Conservation (phyloP, 1,140 invertebrate species). For the Leptopilina boulardi region DNA sequence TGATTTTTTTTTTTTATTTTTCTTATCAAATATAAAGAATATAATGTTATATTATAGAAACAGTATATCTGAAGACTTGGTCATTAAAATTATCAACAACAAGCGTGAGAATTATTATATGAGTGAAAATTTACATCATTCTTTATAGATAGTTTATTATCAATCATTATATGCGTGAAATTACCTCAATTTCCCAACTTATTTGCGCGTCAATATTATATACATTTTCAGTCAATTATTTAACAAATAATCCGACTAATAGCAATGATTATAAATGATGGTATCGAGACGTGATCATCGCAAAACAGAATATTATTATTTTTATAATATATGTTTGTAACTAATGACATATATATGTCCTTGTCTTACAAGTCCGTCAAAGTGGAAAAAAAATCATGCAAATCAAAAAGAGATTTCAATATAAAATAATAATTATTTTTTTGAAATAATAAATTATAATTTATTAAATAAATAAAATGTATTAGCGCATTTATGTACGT, state of each 20-base stretch:
- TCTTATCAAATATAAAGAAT: background rate
- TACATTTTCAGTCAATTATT: background rate
- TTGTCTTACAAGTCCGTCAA: slow-evolving; percentile 5
- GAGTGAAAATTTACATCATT: slow-evolving; percentile 13
- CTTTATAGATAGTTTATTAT: background rate
- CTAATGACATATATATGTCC: background rate
- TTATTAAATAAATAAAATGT: too few relatives aligned
- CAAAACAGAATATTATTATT: too few relatives aligned
- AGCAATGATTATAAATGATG: background rate
- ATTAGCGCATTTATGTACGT: background rate
- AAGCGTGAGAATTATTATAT: slow-evolving; percentile 4
- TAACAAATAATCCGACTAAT: background rate
- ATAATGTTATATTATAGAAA: background rate
- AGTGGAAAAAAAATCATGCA: slow-evolving; percentile 16
- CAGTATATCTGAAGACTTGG: background rate
- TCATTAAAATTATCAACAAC: slow-evolving; percentile 26
- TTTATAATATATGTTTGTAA: too few relatives aligned
- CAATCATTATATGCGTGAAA: slow-evolving; percentile 13
- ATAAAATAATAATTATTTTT: too few relatives aligned
- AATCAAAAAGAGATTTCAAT: too few relatives aligned
- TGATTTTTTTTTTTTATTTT: slow-evolving; percentile 3
- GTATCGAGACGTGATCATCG: background rate
- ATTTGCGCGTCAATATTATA: background rate
- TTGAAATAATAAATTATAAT: too few relatives aligned
- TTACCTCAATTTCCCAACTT: background rate